Base-by-base conservation (phyloP, 2,797 vertebrate species). In the Tamandua tetradactyla region DNA sequence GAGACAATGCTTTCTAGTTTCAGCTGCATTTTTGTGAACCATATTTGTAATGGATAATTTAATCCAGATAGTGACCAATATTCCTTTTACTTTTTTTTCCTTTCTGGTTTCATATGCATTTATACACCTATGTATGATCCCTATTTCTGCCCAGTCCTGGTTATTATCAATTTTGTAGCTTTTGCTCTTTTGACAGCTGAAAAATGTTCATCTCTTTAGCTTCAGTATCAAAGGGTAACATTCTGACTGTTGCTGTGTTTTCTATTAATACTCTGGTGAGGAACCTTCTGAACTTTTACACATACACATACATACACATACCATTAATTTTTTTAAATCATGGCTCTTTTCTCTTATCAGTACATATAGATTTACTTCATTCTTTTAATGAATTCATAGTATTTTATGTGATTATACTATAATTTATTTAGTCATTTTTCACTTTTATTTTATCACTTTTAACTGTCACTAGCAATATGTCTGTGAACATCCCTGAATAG, bases 61-160 rank as follows among this genome's bases (percentile, higher is more conserved):
- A 83, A 47, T 5, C 71, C 57, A 84, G 47, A 89, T 47, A 40
- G 42, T 62, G 11, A 87, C 22, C 32, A 90, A 8, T 87, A 78
- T 78, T 76, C 42, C 32, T 96, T 71, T 95, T 52, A 20, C 44
- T 62, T 81, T 81, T 93, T 91, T 96, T 79, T 20, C 52, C 42
- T 84, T 84, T 87, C 27, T 74, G 12, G 3, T 71, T 76, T 88
- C 55, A 88, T 78, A 55, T 55, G 11, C 42, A 40, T 57, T 44
- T 30, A 35, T 66, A 35, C 32, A 66, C 32, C 35, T 18, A 18
- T 20, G 7, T n/a, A 64, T 18, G 8, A 7, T 66, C 22, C n/a
- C 64, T 35, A 35, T 66, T 35, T 66, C 17, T n/a, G 7, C 40
- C 71, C 42, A n/a, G 9, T 25, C 8, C 25, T 44, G 42, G 40